These are phyloP conservation scores for Sciaenops ocellatus DNA, from an alignment of 2,797 vertebrate genomes.

Conservation along the genomic window DNA sequence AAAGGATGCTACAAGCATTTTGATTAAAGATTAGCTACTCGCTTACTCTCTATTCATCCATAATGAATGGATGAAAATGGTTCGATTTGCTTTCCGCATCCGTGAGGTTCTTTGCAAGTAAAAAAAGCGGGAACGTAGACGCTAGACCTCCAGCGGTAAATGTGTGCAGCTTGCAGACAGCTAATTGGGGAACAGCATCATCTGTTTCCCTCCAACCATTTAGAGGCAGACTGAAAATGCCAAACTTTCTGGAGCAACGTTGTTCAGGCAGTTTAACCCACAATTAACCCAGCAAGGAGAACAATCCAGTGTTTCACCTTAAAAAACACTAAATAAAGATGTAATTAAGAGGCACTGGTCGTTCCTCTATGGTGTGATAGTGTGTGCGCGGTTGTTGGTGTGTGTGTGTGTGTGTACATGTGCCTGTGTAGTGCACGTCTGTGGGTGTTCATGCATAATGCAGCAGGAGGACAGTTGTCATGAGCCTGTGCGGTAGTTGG, in stretches of 20 bases:
- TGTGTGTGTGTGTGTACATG: background rate
- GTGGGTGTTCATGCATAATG: constrained; percentile 42
- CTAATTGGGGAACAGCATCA: constrained; percentile 39
- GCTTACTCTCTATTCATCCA: background rate
- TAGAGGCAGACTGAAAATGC: constrained; percentile 27
- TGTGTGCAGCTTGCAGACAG: constrained; percentile 26
- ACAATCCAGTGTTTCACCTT: background rate
- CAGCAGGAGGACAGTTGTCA: constrained; percentile 26
- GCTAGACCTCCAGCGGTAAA: constrained; percentile 14
- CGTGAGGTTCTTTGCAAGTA: background rate
- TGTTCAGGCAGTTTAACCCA: constrained; percentile 43
- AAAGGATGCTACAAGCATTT: background rate
- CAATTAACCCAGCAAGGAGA: constrained; percentile 42
- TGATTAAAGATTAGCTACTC: constrained; percentile 4
- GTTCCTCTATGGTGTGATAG: background rate
- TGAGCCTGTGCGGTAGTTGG: constrained; percentile 6
- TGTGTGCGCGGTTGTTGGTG: background rate
- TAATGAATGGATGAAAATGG: background rate
- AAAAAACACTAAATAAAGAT: constrained; percentile 31
- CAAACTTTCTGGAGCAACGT: constrained; percentile 31
- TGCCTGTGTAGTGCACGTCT: background rate
- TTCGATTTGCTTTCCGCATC: background rate
- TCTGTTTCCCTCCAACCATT: constrained; percentile 20
- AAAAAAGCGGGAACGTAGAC: background rate
- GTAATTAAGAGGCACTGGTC: constrained; percentile 7